Evolutionary conservation across 2,888 invertebrate genomes (phyloP).

Genomic region (Drosophila percnosoma): DNA sequence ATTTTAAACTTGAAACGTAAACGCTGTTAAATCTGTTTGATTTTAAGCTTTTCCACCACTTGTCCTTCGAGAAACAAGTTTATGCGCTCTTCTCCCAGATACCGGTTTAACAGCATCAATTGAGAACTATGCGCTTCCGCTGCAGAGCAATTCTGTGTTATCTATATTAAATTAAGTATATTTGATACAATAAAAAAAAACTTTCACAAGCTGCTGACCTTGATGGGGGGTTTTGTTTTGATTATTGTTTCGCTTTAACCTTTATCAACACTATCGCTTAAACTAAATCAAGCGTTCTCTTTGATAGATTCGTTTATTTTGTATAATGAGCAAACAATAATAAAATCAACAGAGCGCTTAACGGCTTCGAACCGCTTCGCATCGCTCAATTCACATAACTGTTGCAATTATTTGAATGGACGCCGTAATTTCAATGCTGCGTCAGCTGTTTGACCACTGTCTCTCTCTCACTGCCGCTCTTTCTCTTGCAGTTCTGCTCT

Average conservation of each 20-base stretch:
- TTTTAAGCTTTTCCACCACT: conserved; percentile 33
- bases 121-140: conserved; percentile 18
- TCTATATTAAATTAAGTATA: conserved; percentile 29
- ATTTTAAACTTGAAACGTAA: not conserved
- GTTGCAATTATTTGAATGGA: conserved; percentile 51
- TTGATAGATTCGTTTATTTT: conserved; percentile 42
- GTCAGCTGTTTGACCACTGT: conserved; percentile 59
- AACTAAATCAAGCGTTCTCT: conserved; percentile 66
- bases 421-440: conserved; percentile 38
- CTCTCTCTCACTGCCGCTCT: conserved; percentile 9
- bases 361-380: conserved; percentile 33
- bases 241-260: conserved; percentile 21
- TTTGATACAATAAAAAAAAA: conserved; percentile 8
- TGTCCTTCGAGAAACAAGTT: conserved; percentile 70
- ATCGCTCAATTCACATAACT: conserved; percentile 45
- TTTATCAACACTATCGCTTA: conserved; percentile 31
- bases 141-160: conserved; percentile 25
- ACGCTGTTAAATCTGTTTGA: conserved; percentile 35
- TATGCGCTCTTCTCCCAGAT: conserved; percentile 38
- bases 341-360: conserved; percentile 14
- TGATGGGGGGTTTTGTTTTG: conserved; percentile 50
- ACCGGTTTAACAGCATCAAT: conserved; percentile 54
- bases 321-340: conserved; percentile 27
- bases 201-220: conserved; percentile 50
- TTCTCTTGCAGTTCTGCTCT: conserved; percentile 16